phyloP scores from a whole-genome alignment of 2,113 vertebrate genomes.

The Anseranas semipalmata region DNA sequence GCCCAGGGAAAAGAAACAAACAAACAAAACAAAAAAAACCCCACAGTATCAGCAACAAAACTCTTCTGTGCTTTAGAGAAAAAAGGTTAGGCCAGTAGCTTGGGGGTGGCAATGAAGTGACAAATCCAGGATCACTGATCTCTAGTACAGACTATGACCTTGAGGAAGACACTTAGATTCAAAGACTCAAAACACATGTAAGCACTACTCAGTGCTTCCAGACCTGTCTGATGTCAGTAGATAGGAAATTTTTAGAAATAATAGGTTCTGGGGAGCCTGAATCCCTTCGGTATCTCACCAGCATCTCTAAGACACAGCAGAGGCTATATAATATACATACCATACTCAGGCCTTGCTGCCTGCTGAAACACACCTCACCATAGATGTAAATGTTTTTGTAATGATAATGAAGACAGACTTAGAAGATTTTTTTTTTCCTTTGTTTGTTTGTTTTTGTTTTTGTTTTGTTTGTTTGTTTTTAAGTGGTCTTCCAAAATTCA shows the following conservation, averaged over 20 bases:
- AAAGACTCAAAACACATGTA: not conserved
- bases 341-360: not conserved
- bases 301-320: not conserved
- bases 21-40: rapidly evolving
- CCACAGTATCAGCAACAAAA: not conserved
- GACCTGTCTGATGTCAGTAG: not conserved
- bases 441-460: not conserved
- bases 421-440: not conserved
- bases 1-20: not conserved
- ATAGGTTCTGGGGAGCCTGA: not conserved
- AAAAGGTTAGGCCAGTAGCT: not conserved
- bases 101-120: not conserved
- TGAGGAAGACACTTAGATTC: not conserved
- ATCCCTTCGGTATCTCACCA: not conserved
- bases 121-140: not conserved
- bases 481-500: not conserved
- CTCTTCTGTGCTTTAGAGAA: not conserved
- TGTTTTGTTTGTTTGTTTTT: not conserved
- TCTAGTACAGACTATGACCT: not conserved
- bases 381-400: rapidly evolving
- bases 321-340: not conserved
- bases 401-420: not conserved
- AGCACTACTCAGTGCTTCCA: not conserved
- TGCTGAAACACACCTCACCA: not conserved
- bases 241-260: not conserved